A percentile compares a stretch with the other conserved stretches of the same genome.
Conservation (phyloP, 2,888 invertebrate species). For the Eudasyphora cyanicolor region DNA sequence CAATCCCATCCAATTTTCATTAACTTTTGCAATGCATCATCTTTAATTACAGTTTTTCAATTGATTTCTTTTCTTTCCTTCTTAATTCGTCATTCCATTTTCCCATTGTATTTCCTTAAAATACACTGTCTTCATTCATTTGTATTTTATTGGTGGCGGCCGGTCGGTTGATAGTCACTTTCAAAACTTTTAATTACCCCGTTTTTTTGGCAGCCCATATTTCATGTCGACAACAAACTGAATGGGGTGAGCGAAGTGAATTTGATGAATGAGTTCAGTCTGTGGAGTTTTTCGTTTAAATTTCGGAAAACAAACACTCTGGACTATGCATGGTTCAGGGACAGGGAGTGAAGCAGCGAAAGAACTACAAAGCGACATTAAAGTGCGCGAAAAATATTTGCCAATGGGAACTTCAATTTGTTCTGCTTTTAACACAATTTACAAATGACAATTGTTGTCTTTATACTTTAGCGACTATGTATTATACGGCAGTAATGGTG, state of each 20-base stretch:
- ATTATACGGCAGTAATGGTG: no score
- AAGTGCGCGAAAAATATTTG: neutral
- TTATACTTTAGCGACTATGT: no score
- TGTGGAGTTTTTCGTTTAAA: neutral
- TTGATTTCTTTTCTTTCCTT: neutral
- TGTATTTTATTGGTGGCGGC: neutral
- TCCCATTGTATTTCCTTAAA: neutral
- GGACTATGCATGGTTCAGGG: no score
- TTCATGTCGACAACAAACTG: neutral
- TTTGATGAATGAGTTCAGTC: conserved; percentile 13
- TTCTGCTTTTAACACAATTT: conserved; percentile 17
- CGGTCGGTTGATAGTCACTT: no score
- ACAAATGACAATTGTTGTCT: neutral
- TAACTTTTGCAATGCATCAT: no score
- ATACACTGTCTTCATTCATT: neutral
- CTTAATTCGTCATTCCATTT: neutral
- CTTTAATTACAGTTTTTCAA: neutral
- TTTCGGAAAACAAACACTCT: neutral
- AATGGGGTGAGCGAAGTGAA: neutral
- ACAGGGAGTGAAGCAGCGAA: neutral
- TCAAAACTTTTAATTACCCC: conserved; percentile 8
- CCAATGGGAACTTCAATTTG: neutral
- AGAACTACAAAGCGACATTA: neutral
- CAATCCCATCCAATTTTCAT: no score
- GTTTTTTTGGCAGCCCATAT: neutral